These are phyloP conservation scores for Mystacides longicornis DNA, from an alignment of 2,888 invertebrate species.

Conservation along the genomic window DNA sequence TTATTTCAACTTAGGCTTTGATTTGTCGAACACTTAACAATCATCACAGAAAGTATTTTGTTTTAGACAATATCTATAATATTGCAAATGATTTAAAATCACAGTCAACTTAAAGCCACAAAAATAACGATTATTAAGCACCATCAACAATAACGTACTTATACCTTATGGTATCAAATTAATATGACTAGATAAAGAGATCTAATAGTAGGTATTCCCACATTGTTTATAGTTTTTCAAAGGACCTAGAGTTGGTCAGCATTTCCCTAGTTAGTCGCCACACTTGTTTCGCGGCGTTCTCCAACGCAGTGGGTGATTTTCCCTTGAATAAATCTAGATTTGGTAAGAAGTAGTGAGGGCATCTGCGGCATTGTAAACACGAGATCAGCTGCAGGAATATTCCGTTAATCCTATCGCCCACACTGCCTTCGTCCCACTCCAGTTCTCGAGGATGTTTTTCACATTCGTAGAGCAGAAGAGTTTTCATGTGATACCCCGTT, in stretches of 20 bases:
- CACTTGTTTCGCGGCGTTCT: constrained; percentile 88
- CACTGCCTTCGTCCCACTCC: constrained; percentile 88
- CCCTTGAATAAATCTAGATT: constrained; percentile 89
- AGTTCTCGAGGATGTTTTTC: constrained; percentile 91
- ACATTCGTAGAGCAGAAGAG: constrained; percentile 86
- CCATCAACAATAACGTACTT: neutral
- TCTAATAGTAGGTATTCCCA: neutral
- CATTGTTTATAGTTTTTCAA: constrained; percentile 70
- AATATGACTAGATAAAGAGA: neutral
- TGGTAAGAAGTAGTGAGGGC: constrained; percentile 93
- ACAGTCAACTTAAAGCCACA: neutral
- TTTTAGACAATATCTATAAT: too few species aligned
- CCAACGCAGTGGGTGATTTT: constrained; percentile 79
- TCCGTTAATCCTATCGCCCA: constrained; percentile 88
- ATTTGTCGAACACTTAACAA: too few species aligned
- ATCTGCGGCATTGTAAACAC: constrained; percentile 87
- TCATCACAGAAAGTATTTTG: too few species aligned
- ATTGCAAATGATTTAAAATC: neutral
- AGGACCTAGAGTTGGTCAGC: constrained; percentile 81
- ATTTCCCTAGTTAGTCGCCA: constrained; percentile 88
- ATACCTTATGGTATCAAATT: neutral
- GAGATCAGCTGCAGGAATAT: constrained; percentile 91
- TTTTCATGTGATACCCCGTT: constrained; percentile 83
- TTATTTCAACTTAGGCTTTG: too few species aligned
- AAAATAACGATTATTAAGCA: neutral